Evolutionary conservation across 2,113 vertebrate species (phyloP), one percentile per base, ranked within the genome.

Genomic region (Uria lomvia): DNA sequence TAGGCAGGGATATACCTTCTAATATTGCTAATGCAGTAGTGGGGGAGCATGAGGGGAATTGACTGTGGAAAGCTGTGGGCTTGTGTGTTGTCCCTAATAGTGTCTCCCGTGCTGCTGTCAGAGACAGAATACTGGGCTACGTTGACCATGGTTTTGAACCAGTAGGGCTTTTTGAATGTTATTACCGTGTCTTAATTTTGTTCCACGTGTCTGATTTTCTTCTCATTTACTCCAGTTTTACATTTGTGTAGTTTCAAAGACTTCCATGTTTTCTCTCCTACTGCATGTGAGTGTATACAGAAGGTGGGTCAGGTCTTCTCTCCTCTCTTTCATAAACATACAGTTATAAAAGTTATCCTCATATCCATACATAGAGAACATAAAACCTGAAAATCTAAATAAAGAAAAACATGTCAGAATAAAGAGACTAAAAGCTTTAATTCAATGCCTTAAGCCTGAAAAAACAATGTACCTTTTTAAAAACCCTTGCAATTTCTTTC

Each of bases 341-440:
- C 5, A 15, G 47, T 84, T 90, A 85, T 82, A 65, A 68, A 93
- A 86, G 26, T 30, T 90, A 23, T 27, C 16, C 27, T 79, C 20
- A 6, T 47, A 71, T n/a, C 36, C 20, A 12, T 70, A 58, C 5
- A 42, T 42, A 53, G 2, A 74, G 34, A 94, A 45, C 23, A 70
- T 32, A 59, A 78, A 83, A 93, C 72, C 36, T 94, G 82, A 91
- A 97, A 97, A 95, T 92, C 58, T 74, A 85, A 65, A 53, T 83
- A 80, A 97, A 95, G 60, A 77, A 72, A 80, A 94, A 71, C 66
- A 60, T 71, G 56, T 49, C 68, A 90, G 80, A 78, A 92, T 38
- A 82, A 86, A 91, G 40, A 95, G 32, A 88, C 60, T 76, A 96
- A 97, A 97, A 85, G 27, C 58, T 95, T 86, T 81, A 73, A 79